A percentile compares a stretch with the other conserved stretches of the same genome.
phyloP scores from a whole-genome alignment of 2,797 vertebrate species.

The Sebastes iracundus region DNA sequence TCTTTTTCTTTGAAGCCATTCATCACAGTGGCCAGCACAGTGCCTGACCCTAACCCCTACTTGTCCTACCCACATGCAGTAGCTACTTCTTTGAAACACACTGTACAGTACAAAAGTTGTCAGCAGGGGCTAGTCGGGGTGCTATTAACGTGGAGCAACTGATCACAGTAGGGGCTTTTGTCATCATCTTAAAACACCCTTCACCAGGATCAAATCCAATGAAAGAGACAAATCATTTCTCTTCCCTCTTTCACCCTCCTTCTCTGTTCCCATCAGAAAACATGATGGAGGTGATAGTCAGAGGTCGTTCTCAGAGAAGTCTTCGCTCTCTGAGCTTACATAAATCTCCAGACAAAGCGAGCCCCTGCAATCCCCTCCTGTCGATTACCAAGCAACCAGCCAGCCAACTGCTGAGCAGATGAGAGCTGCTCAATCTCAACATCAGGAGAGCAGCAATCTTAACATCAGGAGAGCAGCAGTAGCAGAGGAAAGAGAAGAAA shows the following conservation, averaged over 20 bases:
- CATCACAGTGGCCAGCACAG: neutral
- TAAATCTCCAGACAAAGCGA: conserved; percentile 55
- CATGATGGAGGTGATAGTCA: conserved; percentile 14
- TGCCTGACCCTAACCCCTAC: neutral
- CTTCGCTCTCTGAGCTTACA: conserved; percentile 41
- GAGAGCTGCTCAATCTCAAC: conserved; percentile 34
- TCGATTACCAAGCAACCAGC: conserved; percentile 48
- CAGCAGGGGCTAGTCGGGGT: neutral
- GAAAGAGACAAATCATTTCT: conserved; percentile 1
- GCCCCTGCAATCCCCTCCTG: conserved; percentile 18
- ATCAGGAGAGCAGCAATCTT: conserved; percentile 32
- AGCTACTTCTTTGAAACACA: neutral
- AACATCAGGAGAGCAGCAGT: conserved; percentile 21
- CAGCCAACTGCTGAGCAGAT: conserved; percentile 19
- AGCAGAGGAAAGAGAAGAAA: neutral
- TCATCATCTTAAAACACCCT: conserved; percentile 2
- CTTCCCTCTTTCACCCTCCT: conserved; percentile 2
- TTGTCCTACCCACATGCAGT: neutral
- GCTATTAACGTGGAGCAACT: neutral
- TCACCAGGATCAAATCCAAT: conserved; percentile 3
- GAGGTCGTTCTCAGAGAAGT: conserved; percentile 36
- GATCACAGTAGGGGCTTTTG: conserved; percentile 18
- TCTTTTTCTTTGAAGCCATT: neutral
- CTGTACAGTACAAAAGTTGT: neutral
- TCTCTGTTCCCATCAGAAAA: conserved; percentile 15